Conservation (phyloP, 2,797 vertebrate genomes). For the Hemitrygon akajei region DNA sequence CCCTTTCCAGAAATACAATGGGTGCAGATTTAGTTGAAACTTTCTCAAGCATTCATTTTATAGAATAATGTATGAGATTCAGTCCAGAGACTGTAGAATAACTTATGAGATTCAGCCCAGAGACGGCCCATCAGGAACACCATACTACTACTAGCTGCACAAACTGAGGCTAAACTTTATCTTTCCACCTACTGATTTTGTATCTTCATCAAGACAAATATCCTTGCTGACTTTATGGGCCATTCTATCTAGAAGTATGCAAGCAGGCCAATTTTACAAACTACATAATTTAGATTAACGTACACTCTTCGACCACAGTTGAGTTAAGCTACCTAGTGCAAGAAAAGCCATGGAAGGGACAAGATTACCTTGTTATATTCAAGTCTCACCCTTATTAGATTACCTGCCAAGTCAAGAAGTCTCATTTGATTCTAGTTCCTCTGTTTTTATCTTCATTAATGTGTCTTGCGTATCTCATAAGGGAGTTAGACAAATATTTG, state of each 20-base stretch:
- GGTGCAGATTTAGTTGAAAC: too few relatives aligned
- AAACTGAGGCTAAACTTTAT: not conserved
- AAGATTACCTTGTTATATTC: not conserved
- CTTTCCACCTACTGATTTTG: not conserved
- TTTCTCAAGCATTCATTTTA: not conserved
- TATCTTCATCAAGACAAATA: not conserved
- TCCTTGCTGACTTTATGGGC: not conserved
- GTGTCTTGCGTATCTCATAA: not conserved
- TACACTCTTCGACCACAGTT: not conserved
- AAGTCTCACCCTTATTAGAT: not conserved
- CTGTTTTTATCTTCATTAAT: not conserved
- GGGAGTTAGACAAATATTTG: too few relatives aligned
- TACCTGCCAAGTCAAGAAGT: not conserved
- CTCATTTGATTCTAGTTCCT: not conserved
- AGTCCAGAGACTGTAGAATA: not conserved
- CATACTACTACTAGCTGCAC: not conserved
- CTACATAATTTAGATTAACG: not conserved
- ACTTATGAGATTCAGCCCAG: not conserved
- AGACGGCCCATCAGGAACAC: not conserved
- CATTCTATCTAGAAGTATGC: not conserved
- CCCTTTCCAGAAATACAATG: not conserved
- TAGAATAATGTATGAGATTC: not conserved
- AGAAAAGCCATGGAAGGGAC: not conserved
- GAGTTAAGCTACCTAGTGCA: not conserved
- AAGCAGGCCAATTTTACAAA: not conserved